Conservation (phyloP, 2,797 vertebrate species). For the Urocyon cinereoargenteus region DNA sequence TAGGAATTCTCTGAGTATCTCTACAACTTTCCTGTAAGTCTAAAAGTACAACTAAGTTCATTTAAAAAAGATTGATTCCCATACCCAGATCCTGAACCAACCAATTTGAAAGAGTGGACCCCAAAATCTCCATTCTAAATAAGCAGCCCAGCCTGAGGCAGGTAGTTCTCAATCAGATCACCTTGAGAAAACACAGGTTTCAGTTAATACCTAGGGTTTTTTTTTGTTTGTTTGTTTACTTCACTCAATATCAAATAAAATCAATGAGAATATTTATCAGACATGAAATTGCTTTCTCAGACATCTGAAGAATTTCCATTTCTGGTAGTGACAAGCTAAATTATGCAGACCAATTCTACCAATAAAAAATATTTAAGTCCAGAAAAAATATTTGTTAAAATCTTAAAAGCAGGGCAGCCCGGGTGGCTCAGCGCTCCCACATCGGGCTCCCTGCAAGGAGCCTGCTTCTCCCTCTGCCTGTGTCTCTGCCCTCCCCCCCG, state of each 20-base stretch:
- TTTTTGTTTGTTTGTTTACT: background rate
- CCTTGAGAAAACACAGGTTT: background rate
- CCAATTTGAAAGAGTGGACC: background rate
- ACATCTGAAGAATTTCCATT: conserved; percentile 6
- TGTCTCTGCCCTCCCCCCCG: too few species aligned
- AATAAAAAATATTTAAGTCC: background rate
- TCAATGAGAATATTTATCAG: background rate
- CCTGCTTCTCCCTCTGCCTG: too few species aligned
- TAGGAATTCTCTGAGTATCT: background rate
- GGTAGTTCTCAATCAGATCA: background rate
- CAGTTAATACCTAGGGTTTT: background rate
- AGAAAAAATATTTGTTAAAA: conserved; percentile 22
- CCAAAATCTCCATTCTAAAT: background rate
- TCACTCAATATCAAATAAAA: background rate
- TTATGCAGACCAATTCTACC: background rate
- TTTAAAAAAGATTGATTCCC: background rate
- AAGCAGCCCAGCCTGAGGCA: background rate
- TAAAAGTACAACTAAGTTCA: background rate
- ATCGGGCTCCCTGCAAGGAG: too few species aligned
- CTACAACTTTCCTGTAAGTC: background rate
- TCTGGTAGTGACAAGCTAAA: background rate
- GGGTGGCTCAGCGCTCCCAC: too few species aligned
- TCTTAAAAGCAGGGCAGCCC: background rate
- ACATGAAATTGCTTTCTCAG: background rate
- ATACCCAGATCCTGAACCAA: conserved; percentile 20